These are phyloP conservation scores for Seriola dumerili DNA, from an alignment of 2,113 vertebrate genomes.

Conservation along the genomic window DNA sequence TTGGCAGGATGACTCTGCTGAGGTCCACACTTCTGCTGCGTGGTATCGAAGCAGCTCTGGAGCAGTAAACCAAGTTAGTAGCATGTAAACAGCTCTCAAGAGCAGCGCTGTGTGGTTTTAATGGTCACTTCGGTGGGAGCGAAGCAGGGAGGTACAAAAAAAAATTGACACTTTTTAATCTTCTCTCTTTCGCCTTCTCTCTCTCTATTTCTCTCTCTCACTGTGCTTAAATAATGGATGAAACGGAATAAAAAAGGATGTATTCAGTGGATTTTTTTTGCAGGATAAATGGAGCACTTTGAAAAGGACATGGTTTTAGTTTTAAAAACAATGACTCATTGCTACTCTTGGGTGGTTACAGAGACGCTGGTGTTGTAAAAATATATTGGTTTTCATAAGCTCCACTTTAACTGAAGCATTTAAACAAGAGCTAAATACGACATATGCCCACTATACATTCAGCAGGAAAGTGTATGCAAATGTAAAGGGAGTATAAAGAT, in stretches of 20 bases:
- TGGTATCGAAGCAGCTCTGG: neutral
- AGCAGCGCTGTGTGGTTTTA: neutral
- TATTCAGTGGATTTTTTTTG: neutral
- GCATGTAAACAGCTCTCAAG: constrained; percentile 16
- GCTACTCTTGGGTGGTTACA: neutral
- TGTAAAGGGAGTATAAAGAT: neutral
- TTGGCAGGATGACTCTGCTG: neutral
- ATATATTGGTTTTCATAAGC: constrained; percentile 1
- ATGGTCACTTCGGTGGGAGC: neutral
- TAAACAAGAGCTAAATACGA: neutral
- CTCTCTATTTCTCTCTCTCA: too few relatives aligned
- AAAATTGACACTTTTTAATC: neutral
- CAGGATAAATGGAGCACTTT: constrained; percentile 24
- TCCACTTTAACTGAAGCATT: constrained; percentile 6
- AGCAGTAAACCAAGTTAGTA: neutral
- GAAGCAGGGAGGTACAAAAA: neutral
- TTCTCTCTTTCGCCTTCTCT: neutral
- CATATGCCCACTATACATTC: neutral
- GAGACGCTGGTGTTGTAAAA: neutral
- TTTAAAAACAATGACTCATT: constrained; percentile 16
- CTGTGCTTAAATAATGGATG: constrained; percentile 39
- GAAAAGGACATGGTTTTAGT: neutral
- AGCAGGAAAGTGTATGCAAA: neutral
- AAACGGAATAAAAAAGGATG: constrained; percentile 1
- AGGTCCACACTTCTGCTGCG: constrained; percentile 5